Base-by-base conservation (phyloP, 2,888 invertebrate genomes). In the Amorpha juglandis region DNA sequence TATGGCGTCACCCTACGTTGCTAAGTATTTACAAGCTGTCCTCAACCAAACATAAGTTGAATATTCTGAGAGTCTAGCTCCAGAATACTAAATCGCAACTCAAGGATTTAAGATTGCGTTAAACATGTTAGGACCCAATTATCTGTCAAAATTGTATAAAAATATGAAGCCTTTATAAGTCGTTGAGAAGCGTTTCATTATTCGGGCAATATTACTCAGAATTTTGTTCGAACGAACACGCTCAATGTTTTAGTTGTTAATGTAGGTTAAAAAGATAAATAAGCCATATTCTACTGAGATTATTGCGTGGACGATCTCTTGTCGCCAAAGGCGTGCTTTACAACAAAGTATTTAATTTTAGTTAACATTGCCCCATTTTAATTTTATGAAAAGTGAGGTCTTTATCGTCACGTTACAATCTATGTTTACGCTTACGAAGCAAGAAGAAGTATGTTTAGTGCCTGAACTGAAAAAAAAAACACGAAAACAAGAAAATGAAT, bases 241-340 rank as follows among this genome's bases (percentile, higher is more conserved):
- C 27, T 72, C 69, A 71, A 72, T 78, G 73, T 78, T 78, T 70
- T 84, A 84, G 78, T 73, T 69, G 38, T 69, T 78, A 77, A 72
- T 74, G 79, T 81, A 82, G 78, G 71, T 74, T 83, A 78, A 71
- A 71, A 72, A 71, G 76, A 78, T 79, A 76, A 74, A 77, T 81
- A 79, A 82, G 86, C 85, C 87, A 86, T 85, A 83, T 83, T 76
- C 76, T 81, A 77, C 78, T 84, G 88, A 89, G 89, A 89, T 89
- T 90, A 88, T 78, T 82, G 80, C 72, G 79, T 80, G 78, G 80
- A 80, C 77, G 87, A 89, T 88, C 88, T 89, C 87, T 74, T 74
- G 64, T 78, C 88, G 88, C 88, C 86, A 83, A 85, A 87, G 85
- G 89, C 88, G 86, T 79, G 11, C 19, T 58, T 74, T 79, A 81